Conservation (phyloP, 1,140 invertebrate genomes). For the Tetragonula clypearis region DNA sequence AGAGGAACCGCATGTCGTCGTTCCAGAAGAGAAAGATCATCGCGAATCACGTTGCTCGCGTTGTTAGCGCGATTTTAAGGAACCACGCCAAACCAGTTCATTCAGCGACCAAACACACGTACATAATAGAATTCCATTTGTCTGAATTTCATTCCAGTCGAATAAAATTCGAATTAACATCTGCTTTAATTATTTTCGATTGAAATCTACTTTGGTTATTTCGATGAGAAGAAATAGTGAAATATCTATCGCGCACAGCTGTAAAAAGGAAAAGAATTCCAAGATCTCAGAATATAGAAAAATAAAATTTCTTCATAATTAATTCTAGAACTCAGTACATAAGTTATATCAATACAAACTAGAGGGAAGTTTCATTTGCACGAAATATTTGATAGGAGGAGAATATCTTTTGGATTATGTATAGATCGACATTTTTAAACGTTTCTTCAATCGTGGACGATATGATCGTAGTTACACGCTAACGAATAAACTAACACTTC, state of each 20-base stretch:
- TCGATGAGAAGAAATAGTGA: background rate
- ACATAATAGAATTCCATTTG: background rate
- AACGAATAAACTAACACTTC: background rate
- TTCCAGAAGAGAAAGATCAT: background rate
- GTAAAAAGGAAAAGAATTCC: background rate
- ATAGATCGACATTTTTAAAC: background rate
- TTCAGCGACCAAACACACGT: conserved; percentile 4
- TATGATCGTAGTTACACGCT: background rate
- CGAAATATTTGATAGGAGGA: background rate
- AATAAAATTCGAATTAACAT: background rate
- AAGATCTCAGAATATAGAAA: background rate
- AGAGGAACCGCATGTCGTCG: conserved; percentile 54
- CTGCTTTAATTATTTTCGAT: background rate
- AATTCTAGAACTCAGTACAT: background rate
- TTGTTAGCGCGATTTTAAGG: conserved; percentile 10
- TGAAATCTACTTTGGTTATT: too few species aligned
- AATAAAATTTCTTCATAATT: background rate
- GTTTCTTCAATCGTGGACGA: background rate
- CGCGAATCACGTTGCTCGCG: conserved; percentile 39
- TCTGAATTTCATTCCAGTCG: background rate
- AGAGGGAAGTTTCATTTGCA: background rate
- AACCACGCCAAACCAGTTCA: conserved; percentile 1
- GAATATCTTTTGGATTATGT: background rate
- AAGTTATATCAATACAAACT: background rate
- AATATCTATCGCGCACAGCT: background rate